These are phyloP conservation scores for Schrankia costaestrigalis DNA, from an alignment of 2,888 invertebrate genomes.

Conservation along the genomic window DNA sequence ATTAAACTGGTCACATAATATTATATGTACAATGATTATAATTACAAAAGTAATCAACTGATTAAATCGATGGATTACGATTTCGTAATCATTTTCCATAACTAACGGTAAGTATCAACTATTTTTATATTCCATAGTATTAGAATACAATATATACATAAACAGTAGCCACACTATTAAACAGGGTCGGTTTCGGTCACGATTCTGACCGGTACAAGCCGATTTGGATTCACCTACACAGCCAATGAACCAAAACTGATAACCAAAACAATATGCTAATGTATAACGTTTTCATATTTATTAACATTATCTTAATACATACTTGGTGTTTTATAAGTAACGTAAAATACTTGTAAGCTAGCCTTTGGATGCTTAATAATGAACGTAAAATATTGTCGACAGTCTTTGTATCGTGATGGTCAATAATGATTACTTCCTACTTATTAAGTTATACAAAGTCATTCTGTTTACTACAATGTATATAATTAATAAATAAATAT, in stretches of 20 bases:
- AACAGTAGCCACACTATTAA: slow-evolving; percentile 30
- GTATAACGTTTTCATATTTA: slow-evolving; percentile 35
- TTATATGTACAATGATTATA: too few relatives aligned
- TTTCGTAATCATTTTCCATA: too few relatives aligned
- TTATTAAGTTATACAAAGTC: background rate
- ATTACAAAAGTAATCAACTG: too few relatives aligned
- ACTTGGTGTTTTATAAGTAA: slow-evolving; percentile 29
- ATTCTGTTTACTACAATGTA: too few relatives aligned
- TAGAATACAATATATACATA: slow-evolving; percentile 31
- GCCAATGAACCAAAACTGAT: slow-evolving; percentile 59
- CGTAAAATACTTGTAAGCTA: slow-evolving; percentile 20
- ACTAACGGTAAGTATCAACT: too few relatives aligned
- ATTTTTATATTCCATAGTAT: slow-evolving; percentile 26
- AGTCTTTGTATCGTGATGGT: too few relatives aligned
- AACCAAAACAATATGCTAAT: slow-evolving; percentile 64
- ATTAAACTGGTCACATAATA: too few relatives aligned
- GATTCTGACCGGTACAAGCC: slow-evolving; percentile 55
- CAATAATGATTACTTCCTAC: slow-evolving; percentile 5
- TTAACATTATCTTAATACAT: slow-evolving; percentile 28
- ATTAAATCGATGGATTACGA: too few relatives aligned
- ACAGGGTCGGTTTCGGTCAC: slow-evolving; percentile 53
- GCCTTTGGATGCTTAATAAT: too few relatives aligned
- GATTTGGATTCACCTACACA: slow-evolving; percentile 53
- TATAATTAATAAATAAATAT: too few relatives aligned
- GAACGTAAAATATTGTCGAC: too few relatives aligned